Percentiles rank a stretch among this genome's conserved stretches.
These are phyloP conservation scores for Hoplias malabaricus DNA, from an alignment of 2,113 vertebrate species.

Conservation along the genomic window DNA sequence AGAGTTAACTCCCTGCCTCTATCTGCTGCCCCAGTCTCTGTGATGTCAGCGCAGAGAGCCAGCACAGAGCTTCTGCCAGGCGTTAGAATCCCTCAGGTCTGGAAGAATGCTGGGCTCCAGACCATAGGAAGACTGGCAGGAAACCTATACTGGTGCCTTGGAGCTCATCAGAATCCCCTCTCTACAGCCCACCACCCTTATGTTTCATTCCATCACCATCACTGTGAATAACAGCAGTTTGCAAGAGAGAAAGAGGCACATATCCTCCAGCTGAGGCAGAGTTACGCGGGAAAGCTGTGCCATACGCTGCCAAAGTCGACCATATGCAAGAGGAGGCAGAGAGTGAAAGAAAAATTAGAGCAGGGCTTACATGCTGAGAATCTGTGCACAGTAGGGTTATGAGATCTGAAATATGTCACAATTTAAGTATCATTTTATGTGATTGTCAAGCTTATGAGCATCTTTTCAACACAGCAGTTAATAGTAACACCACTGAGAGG, in stretches of 20 bases:
- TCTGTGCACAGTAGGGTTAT: neutral
- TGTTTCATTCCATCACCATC: conserved; percentile 36
- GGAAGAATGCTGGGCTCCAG: conserved; percentile 17
- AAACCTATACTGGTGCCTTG: neutral
- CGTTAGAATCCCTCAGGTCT: conserved; percentile 6
- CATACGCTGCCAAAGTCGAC: neutral
- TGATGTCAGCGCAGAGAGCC: neutral
- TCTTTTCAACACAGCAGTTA: too few relatives aligned
- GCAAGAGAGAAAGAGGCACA: neutral
- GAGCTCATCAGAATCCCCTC: conserved; percentile 11
- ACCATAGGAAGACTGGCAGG: conserved; percentile 6
- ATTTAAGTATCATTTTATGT: too few relatives aligned
- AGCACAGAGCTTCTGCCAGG: neutral
- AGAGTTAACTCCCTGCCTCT: neutral
- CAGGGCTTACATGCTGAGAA: neutral
- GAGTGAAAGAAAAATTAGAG: neutral
- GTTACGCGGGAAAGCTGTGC: neutral
- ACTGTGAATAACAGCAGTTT: conserved; percentile 21
- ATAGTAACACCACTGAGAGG: too few relatives aligned
- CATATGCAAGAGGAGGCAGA: neutral
- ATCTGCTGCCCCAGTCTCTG: conserved; percentile 17
- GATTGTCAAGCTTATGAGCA: too few relatives aligned
- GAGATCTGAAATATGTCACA: neutral
- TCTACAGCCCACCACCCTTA: conserved; percentile 11
- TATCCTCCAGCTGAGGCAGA: neutral